A percentile compares a stretch with the other conserved stretches of the same genome.
Evolutionary conservation across 2,113 vertebrate genomes (phyloP).

Genomic region (Oenanthe oenanthe): DNA sequence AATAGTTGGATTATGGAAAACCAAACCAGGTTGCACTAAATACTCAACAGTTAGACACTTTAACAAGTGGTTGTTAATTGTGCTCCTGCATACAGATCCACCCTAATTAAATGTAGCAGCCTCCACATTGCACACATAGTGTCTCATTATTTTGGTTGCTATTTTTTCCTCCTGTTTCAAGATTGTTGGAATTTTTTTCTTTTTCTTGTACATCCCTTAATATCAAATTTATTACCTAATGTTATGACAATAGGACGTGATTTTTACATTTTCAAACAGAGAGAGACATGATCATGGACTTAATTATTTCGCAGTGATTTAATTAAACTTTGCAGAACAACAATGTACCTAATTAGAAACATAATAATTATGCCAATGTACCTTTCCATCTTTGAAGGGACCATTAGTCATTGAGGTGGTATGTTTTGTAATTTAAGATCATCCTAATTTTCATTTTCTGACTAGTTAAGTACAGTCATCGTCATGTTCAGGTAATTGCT

Average conservation of each 20-base stretch:
- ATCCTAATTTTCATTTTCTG: slow-evolving; percentile 73
- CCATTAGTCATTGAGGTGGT: slow-evolving; percentile 55
- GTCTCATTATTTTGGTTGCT: neutral
- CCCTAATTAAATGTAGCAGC: neutral
- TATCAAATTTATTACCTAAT: slow-evolving; percentile 11
- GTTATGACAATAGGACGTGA: slow-evolving; percentile 23
- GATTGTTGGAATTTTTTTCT: neutral
- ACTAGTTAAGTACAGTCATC: slow-evolving; percentile 64
- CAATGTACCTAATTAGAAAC: slow-evolving; percentile 64
- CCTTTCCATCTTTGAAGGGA: slow-evolving; percentile 60
- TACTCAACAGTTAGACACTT: neutral
- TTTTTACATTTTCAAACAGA: slow-evolving; percentile 64
- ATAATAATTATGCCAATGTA: slow-evolving; percentile 66
- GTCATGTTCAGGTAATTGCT: slow-evolving; percentile 75
- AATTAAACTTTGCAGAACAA: slow-evolving; percentile 72
- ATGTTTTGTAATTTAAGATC: slow-evolving; percentile 68
- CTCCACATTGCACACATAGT: neutral
- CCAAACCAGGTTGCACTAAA: neutral
- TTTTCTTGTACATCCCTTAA: neutral
- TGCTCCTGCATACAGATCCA: neutral
- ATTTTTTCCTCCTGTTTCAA: neutral
- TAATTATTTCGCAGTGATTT: slow-evolving; percentile 73
- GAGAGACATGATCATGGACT: slow-evolving; percentile 55
- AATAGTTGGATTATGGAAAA: accelerated
- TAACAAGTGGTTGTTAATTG: neutral